Evolutionary conservation across 2,113 vertebrate genomes (phyloP).

Genomic region (Amphilophus citrinellus): DNA sequence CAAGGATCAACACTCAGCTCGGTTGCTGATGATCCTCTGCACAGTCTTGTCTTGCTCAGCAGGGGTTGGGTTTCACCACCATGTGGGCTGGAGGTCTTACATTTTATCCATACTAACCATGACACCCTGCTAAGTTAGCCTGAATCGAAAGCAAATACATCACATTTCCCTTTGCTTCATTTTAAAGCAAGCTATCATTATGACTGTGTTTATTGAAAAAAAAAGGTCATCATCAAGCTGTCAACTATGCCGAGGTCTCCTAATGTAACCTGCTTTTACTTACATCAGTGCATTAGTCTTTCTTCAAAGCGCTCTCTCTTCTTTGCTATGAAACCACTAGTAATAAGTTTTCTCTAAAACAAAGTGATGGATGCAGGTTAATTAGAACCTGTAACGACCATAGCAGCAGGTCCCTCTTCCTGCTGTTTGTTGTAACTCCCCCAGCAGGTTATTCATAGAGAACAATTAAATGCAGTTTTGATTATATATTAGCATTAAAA

Average conservation of each 20-base stretch:
- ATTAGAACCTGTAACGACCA: neutral
- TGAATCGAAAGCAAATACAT: constrained; percentile 26
- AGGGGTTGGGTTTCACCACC: constrained; percentile 9
- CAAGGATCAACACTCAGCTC: neutral
- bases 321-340: neutral
- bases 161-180: constrained; percentile 22
- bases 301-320: neutral
- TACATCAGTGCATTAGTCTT: neutral
- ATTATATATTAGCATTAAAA: too few relatives aligned
- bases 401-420: too few relatives aligned
- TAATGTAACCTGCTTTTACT: constrained; percentile 2
- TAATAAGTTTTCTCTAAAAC: constrained; percentile 44
- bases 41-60: neutral
- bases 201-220: neutral
- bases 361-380: constrained; percentile 35
- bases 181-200: neutral
- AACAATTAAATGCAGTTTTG: too few relatives aligned
- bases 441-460: too few relatives aligned
- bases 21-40: neutral
- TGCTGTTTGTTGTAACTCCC: too few relatives aligned
- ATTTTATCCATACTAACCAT: neutral
- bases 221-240: constrained; percentile 16
- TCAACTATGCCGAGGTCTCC: neutral
- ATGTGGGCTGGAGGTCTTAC: neutral
- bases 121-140: neutral